A percentile compares a stretch with the other conserved stretches of the same genome.
Evolutionary conservation across 2,888 invertebrate genomes (phyloP).

Genomic region (Heliconius erato): DNA sequence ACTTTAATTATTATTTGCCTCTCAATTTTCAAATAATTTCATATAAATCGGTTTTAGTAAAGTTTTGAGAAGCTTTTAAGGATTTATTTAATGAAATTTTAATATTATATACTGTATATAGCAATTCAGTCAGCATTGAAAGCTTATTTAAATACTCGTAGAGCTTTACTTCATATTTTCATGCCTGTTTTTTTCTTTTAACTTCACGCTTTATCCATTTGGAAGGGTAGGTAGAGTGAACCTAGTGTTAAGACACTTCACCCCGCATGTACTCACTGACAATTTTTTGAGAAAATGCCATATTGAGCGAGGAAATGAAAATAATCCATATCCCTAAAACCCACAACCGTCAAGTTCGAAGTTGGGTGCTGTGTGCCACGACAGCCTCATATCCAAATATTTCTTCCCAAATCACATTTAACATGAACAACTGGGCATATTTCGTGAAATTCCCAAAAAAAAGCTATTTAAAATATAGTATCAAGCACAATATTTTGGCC

Average conservation of each 20-base stretch:
- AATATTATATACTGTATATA: neutral
- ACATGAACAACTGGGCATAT: neutral
- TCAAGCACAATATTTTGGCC: conserved; percentile 12
- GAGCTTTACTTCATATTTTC: neutral
- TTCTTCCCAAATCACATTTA: neutral
- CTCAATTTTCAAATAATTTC: conserved; percentile 34
- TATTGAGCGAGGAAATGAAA: neutral
- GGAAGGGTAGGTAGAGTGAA: neutral
- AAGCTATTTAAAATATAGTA: conserved; percentile 8
- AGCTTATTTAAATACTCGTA: neutral
- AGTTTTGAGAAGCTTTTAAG: conserved; percentile 18
- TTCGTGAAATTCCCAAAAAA: neutral
- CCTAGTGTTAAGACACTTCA: neutral
- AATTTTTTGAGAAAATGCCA: neutral
- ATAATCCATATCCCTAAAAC: neutral
- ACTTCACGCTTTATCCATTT: neutral
- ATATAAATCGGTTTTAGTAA: conserved; percentile 12
- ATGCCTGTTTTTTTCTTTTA: neutral
- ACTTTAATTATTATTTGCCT: conserved; percentile 45
- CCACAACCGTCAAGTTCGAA: neutral
- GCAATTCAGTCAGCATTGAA: neutral
- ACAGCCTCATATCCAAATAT: neutral
- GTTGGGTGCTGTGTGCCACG: neutral
- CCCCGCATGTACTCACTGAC: neutral
- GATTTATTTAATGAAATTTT: conserved; percentile 1